A percentile compares a stretch with the other conserved stretches of the same genome.
Evolutionary conservation across 2,797 vertebrate species (phyloP).

Genomic region (Malacoraja senta): DNA sequence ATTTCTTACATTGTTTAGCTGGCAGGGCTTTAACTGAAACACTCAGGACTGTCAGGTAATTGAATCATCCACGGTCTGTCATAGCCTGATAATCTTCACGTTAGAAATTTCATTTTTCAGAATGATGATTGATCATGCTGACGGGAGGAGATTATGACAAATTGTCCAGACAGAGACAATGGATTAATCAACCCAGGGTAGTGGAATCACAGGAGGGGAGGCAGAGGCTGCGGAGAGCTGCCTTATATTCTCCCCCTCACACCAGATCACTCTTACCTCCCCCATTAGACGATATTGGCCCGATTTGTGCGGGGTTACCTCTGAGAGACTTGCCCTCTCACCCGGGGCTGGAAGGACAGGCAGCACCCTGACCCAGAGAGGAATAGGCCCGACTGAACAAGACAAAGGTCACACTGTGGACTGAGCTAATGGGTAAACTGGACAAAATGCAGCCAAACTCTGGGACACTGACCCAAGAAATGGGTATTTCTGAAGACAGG

Average conservation of each 20-base stretch:
- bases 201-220: constrained; percentile 43
- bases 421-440: neutral
- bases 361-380: neutral
- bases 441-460: constrained; percentile 16
- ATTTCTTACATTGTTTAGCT: constrained; percentile 32
- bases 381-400: neutral
- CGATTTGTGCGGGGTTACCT: neutral
- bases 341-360: neutral
- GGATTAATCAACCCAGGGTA: constrained; percentile 51
- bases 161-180: constrained; percentile 53
- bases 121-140: constrained; percentile 64
- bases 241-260: constrained; percentile 39
- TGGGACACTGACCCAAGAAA: constrained; percentile 54
- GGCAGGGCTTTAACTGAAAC: neutral
- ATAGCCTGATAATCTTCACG: constrained; percentile 54
- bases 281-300: constrained; percentile 4
- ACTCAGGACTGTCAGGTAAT: constrained; percentile 52
- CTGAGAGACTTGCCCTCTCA: constrained; percentile 40
- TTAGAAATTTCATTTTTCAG: constrained; percentile 56
- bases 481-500: constrained; percentile 44
- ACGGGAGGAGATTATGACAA: constrained; percentile 61
- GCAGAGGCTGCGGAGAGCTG: constrained; percentile 43
- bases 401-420: neutral
- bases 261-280: constrained; percentile 13
- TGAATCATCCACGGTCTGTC: constrained; percentile 56